These are phyloP conservation scores for Alauda arvensis DNA, from an alignment of 2,797 vertebrate species.

Conservation along the genomic window DNA sequence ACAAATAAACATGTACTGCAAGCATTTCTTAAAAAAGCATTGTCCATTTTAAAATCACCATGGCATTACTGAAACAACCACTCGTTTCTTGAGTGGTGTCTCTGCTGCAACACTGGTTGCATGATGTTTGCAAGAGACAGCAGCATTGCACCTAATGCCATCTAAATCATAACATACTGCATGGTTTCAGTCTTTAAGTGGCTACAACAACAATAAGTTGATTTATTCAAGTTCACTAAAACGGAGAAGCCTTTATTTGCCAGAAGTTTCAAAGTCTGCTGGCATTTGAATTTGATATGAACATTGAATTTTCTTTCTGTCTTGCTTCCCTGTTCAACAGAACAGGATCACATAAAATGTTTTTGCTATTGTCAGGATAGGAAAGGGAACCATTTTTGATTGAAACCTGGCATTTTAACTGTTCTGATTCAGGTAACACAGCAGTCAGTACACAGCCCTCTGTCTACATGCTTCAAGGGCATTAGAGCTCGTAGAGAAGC, in stretches of 20 bases:
- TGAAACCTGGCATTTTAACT: neutral
- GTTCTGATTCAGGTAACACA: neutral
- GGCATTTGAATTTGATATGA: neutral
- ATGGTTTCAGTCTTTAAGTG: neutral
- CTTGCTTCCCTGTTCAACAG: neutral
- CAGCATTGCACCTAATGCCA: neutral
- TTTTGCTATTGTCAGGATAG: neutral
- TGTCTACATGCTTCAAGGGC: neutral
- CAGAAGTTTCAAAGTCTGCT: neutral
- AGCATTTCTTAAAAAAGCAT: neutral
- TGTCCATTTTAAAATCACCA: neutral
- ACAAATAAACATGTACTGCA: neutral
- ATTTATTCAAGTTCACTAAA: neutral
- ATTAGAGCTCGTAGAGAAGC: neutral
- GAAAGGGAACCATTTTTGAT: neutral
- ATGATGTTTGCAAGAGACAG: neutral
- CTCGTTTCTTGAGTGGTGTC: neutral
- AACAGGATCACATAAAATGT: fast-evolving
- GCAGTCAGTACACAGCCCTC: fast-evolving
- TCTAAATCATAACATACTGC: neutral
- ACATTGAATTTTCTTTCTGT: neutral
- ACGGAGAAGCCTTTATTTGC: neutral
- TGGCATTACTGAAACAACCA: neutral
- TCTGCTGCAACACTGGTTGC: neutral
- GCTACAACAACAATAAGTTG: neutral